Percentiles rank a stretch among this genome's conserved stretches.
phyloP scores from a whole-genome alignment of 2,888 invertebrate species.

The Microctonus aethiopoides region DNA sequence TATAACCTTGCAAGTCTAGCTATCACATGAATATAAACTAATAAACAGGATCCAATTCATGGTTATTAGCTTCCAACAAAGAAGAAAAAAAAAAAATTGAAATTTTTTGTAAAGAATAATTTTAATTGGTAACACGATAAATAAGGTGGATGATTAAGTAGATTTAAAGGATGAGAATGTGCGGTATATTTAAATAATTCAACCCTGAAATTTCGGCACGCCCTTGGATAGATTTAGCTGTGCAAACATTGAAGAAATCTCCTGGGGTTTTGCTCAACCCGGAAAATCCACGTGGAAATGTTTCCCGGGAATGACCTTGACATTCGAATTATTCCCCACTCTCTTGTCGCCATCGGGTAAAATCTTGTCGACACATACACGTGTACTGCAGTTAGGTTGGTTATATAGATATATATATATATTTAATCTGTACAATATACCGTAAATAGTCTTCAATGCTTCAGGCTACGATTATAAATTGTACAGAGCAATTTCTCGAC shows the following conservation, averaged over 20 bases:
- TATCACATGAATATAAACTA: too few relatives aligned
- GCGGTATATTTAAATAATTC: too few relatives aligned
- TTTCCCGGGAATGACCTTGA: slow-evolving; percentile 42
- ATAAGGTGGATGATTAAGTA: too few relatives aligned
- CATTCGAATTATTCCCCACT: slow-evolving; percentile 23
- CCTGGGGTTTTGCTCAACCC: slow-evolving; percentile 16
- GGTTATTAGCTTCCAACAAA: too few relatives aligned
- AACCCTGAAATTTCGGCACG: background rate
- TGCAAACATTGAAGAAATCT: background rate
- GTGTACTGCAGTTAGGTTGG: too few relatives aligned
- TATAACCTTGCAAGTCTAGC: background rate
- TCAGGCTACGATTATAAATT: background rate
- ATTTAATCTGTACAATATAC: background rate
- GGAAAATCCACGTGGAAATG: slow-evolving; percentile 37
- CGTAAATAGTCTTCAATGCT: background rate
- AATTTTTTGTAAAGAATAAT: too few relatives aligned
- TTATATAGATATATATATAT: too few relatives aligned
- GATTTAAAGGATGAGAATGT: too few relatives aligned
- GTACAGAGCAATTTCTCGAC: background rate
- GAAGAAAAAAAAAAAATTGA: too few relatives aligned
- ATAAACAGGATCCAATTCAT: too few relatives aligned
- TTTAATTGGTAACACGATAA: too few relatives aligned
- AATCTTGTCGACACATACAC: background rate
- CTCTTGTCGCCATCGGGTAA: background rate
- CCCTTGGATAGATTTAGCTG: background rate